Percentiles rank a stretch among this genome's conserved stretches.
Conservation (phyloP, 30 jellyfish, hydroid and myxozoan species). For the Turritopsis rubra region DNA sequence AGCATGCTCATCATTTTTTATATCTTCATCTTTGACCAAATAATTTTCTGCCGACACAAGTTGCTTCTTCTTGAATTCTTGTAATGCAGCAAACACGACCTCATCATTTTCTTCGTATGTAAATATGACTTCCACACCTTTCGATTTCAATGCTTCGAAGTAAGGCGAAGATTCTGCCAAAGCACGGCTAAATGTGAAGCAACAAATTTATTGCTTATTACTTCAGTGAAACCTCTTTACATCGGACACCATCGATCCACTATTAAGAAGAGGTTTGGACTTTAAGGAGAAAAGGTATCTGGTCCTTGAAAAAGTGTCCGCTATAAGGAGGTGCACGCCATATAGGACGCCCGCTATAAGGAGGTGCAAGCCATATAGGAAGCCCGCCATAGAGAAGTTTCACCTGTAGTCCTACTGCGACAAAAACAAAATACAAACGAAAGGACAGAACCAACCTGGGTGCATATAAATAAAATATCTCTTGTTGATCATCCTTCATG, state of each 20-base stretch:
- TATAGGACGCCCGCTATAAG: too few species aligned
- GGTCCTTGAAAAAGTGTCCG: too few species aligned
- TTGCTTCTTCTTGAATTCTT: constrained; percentile 70
- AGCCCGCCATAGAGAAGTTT: too few species aligned
- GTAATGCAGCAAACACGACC: constrained; percentile 73
- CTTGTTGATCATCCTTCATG: constrained; percentile 86
- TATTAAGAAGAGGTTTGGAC: too few species aligned
- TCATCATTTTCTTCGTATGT: constrained; percentile 91
- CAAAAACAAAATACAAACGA: not conserved
- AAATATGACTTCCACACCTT: constrained; percentile 85
- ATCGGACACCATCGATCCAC: too few species aligned
- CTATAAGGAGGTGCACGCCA: too few species aligned
- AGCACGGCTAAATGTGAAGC: constrained; percentile 58
- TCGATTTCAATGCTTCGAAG: constrained; percentile 82
- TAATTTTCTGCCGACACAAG: constrained; percentile 75
- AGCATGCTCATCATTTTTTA: constrained; percentile 26
- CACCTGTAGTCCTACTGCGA: too few species aligned
- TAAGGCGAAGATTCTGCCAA: constrained; percentile 98
- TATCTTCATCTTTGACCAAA: constrained; percentile 34
- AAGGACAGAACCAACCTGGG: constrained; percentile 58
- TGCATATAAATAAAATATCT: constrained; percentile 73
- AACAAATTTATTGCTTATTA: too few species aligned
- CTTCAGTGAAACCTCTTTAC: too few species aligned
- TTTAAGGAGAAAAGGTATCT: too few species aligned
- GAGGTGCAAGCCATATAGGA: too few species aligned